These are phyloP conservation scores for Myotis yumanensis DNA, from an alignment of 2,113 vertebrate species.

Conservation along the genomic window DNA sequence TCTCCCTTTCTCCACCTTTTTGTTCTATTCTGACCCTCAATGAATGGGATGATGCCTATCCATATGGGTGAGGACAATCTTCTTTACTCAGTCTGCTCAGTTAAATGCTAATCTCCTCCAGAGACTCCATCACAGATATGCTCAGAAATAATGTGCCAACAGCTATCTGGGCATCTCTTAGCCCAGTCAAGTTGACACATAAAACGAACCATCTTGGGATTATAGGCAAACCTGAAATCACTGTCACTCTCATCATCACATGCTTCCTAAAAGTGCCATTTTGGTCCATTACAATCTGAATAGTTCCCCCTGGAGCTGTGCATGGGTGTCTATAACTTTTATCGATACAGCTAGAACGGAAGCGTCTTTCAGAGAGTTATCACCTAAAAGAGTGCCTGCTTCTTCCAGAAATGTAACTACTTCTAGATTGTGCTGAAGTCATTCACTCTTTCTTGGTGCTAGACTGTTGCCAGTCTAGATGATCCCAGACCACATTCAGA, in stretches of 20 bases:
- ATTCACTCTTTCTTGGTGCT: background rate
- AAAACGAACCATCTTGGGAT: background rate
- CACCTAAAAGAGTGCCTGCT: background rate
- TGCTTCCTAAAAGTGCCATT: background rate
- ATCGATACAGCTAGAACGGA: background rate
- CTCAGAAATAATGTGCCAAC: background rate
- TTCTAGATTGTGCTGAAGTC: background rate
- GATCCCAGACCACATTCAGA: background rate
- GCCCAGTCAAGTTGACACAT: background rate
- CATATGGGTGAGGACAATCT: background rate
- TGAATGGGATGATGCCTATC: background rate
- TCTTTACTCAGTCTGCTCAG: background rate
- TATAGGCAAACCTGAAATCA: background rate
- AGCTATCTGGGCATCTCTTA: background rate
- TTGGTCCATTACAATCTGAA: background rate
- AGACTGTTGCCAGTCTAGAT: background rate
- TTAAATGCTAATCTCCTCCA: background rate
- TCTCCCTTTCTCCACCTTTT: background rate
- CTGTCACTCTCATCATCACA: background rate
- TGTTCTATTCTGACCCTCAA: background rate
- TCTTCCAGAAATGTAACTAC: background rate
- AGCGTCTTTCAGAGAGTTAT: background rate
- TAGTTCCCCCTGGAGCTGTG: background rate
- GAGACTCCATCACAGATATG: background rate
- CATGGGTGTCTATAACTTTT: background rate